phyloP scores from a whole-genome alignment of 53 echinoderm and acorn worm species.

The Echinometra lucunter region DNA sequence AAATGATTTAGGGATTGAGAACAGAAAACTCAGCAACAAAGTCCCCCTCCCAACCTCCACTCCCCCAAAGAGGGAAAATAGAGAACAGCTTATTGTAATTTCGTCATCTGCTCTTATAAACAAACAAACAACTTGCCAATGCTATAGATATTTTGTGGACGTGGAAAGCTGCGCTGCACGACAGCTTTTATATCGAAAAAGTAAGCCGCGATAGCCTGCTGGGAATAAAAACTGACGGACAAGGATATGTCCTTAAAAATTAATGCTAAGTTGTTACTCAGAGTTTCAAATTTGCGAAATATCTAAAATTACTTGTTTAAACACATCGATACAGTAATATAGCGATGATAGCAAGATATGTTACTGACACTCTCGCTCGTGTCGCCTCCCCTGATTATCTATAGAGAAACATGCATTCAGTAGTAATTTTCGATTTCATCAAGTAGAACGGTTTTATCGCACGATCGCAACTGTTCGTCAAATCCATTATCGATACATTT shows the following conservation, averaged over 20 bases:
- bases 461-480: constrained; percentile 17
- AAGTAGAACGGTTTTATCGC: background rate
- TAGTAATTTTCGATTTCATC: constrained; percentile 11
- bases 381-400: background rate
- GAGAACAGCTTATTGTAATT: background rate
- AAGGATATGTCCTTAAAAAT: constrained; percentile 28
- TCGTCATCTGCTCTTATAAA: background rate
- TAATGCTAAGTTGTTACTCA: background rate
- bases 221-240: background rate
- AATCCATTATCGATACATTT: constrained; percentile 58
- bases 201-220: background rate
- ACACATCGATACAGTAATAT: too few relatives aligned
- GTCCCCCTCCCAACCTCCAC: too few relatives aligned
- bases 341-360: too few relatives aligned
- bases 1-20: too few relatives aligned
- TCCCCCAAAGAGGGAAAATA: too few relatives aligned
- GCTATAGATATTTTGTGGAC: background rate
- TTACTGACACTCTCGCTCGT: too few relatives aligned
- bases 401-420: background rate
- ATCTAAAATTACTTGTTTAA: background rate
- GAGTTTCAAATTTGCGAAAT: background rate
- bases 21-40: too few relatives aligned
- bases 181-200: background rate
- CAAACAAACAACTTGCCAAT: background rate
- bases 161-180: background rate